Evolutionary conservation across 2,888 invertebrate genomes (phyloP).

Genomic region (Xestia ashworthii): DNA sequence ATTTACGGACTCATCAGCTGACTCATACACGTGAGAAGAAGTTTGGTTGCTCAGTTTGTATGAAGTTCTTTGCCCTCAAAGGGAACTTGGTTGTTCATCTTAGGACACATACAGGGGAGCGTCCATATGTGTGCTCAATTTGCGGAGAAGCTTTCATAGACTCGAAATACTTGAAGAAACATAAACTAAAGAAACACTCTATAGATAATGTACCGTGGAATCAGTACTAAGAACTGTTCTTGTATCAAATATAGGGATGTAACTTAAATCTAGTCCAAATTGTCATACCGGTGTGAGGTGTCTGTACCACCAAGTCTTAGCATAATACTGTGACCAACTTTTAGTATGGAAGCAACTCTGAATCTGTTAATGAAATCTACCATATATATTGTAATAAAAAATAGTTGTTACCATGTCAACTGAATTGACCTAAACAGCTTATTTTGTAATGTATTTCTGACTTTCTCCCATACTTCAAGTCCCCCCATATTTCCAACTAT

Average conservation of each 20-base stretch:
- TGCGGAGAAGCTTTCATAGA: conserved; percentile 89
- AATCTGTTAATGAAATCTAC: neutral
- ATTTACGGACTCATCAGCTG: conserved; percentile 87
- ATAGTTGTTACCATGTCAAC: neutral
- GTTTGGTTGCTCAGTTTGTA: conserved; percentile 89
- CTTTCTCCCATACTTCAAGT: conserved; percentile 13
- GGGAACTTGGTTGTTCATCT: conserved; percentile 89
- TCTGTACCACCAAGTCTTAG: neutral
- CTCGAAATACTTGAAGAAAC: conserved; percentile 89
- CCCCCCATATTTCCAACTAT: too few relatives aligned
- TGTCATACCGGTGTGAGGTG: neutral
- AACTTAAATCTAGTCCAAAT: conserved; percentile 29
- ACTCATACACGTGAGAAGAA: conserved; percentile 89
- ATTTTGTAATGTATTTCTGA: neutral
- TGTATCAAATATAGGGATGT: conserved; percentile 37
- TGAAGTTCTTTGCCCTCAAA: conserved; percentile 89
- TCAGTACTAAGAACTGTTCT: conserved; percentile 73
- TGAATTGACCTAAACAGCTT: neutral
- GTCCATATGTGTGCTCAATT: conserved; percentile 86
- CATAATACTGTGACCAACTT: neutral
- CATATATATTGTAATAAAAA: neutral
- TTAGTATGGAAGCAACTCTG: conserved; percentile 7
- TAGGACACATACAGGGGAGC: conserved; percentile 88
- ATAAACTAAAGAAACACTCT: conserved; percentile 86
- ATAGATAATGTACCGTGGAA: conserved; percentile 86